Percentiles rank a stretch among this genome's conserved stretches.
Conservation (phyloP, 53 echinoderm and acorn worm species). For the Echinometra lucunter region DNA sequence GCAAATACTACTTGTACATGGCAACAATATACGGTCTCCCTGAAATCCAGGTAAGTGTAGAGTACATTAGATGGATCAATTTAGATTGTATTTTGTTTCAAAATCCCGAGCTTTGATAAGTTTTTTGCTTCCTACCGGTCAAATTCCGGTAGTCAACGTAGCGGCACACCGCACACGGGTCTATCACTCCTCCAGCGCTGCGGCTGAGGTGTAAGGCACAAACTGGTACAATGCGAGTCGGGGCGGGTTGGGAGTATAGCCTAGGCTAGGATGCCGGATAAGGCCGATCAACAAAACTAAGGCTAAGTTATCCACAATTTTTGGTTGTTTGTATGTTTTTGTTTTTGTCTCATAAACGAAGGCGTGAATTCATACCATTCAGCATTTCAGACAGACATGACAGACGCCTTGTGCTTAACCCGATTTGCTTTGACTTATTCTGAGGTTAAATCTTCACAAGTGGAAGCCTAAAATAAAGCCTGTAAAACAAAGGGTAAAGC, state of each 20-base stretch:
- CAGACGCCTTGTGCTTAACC: no score
- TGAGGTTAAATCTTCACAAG: no score
- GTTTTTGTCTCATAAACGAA: no score
- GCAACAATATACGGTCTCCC: conserved; percentile 83
- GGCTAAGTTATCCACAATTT: no score
- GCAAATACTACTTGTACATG: conserved; percentile 77
- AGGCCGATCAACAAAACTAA: no score
- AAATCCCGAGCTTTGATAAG: background rate
- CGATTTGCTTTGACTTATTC: no score
- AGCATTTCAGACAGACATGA: no score
- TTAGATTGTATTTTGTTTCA: background rate
- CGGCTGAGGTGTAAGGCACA: background rate
- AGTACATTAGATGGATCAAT: background rate
- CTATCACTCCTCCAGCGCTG: background rate
- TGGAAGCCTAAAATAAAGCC: no score
- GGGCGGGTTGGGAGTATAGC: background rate
- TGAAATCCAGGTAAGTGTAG: conserved; percentile 75
- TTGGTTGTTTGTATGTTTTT: no score
- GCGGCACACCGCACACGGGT: conserved; percentile 4
- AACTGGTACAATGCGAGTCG: background rate
- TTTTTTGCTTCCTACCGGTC: background rate
- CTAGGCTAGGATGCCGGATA: no score
- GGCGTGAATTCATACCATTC: no score
- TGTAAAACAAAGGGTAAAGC: no score
- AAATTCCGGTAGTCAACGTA: conserved; percentile 4